phyloP scores from a whole-genome alignment of 2,888 invertebrate genomes.

The Trissolcus brochymenae region DNA sequence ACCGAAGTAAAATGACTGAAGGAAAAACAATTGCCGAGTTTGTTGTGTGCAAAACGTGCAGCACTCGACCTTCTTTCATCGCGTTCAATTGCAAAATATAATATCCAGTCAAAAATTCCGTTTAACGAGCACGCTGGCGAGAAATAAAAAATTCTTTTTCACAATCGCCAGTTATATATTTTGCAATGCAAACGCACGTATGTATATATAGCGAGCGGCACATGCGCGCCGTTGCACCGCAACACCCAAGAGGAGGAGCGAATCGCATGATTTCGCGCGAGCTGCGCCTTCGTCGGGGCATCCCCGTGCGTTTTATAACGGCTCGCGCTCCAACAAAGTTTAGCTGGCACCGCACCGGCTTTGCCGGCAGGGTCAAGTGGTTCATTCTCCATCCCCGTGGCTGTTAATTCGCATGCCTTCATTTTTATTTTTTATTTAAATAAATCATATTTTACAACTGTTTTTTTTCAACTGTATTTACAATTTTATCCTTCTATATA shows the following conservation, averaged over 20 bases:
- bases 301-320: constrained; percentile 69
- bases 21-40: constrained; percentile 18
- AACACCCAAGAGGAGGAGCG: constrained; percentile 25
- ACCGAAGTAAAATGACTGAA: neutral
- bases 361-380: constrained; percentile 69
- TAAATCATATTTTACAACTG: too few relatives aligned
- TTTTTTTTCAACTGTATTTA: neutral
- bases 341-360: constrained; percentile 69
- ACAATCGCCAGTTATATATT: constrained; percentile 22
- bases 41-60: constrained; percentile 3
- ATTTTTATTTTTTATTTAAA: neutral
- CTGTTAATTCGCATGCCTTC: neutral
- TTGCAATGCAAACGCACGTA: constrained; percentile 34
- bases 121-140: constrained; percentile 20
- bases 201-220: neutral
- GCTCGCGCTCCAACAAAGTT: constrained; percentile 63
- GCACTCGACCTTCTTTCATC: constrained; percentile 33
- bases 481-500: neutral
- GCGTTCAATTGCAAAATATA: constrained; percentile 40
- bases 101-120: constrained; percentile 44
- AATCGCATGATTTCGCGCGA: constrained; percentile 36
- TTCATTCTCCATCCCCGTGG: constrained; percentile 52
- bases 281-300: constrained; percentile 37
- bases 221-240: constrained; percentile 15
- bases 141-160: constrained; percentile 44